Evolutionary conservation across 2,888 invertebrate genomes (phyloP).

Genomic region (Endotricha flammealis): DNA sequence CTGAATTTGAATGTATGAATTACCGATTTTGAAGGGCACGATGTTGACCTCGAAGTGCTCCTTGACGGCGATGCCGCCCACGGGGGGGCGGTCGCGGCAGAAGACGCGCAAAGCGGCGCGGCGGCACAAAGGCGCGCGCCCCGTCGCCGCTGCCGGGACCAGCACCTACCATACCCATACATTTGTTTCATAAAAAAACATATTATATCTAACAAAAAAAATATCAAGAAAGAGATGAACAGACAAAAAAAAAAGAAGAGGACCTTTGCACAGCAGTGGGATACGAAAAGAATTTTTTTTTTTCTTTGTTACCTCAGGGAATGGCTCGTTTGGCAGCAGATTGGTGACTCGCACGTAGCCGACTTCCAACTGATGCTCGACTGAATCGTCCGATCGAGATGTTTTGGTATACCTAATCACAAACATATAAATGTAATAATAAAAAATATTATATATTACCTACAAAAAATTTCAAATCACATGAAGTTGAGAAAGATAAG

Average conservation of each 20-base stretch:
- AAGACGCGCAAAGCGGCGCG: constrained; percentile 95
- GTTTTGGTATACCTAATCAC: constrained; percentile 97
- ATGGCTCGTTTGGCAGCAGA: constrained; percentile 94
- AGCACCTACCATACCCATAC: constrained; percentile 56
- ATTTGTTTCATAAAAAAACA: too few relatives aligned
- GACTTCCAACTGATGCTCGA: constrained; percentile 96
- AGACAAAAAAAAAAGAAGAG: too few relatives aligned
- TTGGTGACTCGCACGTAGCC: constrained; percentile 98
- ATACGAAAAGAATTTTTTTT: background rate
- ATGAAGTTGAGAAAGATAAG: too few relatives aligned
- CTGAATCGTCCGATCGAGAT: constrained; percentile 97
- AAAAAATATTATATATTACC: too few relatives aligned
- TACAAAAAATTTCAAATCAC: too few relatives aligned
- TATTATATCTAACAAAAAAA: too few relatives aligned
- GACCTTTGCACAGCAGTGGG: too few relatives aligned
- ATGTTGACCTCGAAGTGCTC: constrained; percentile 99
- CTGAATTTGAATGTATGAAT: too few relatives aligned
- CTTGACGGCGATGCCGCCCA: constrained; percentile 99
- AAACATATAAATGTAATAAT: too few relatives aligned
- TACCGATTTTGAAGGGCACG: constrained; percentile 93
- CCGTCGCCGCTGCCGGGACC: constrained; percentile 66
- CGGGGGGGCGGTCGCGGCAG: constrained; percentile 96
- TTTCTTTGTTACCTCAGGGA: constrained; percentile 81
- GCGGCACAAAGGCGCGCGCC: constrained; percentile 93
- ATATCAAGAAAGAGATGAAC: too few relatives aligned